Evolutionary conservation across 1,140 invertebrate genomes (phyloP).

Genomic region (Sitodiplosis mosellana): DNA sequence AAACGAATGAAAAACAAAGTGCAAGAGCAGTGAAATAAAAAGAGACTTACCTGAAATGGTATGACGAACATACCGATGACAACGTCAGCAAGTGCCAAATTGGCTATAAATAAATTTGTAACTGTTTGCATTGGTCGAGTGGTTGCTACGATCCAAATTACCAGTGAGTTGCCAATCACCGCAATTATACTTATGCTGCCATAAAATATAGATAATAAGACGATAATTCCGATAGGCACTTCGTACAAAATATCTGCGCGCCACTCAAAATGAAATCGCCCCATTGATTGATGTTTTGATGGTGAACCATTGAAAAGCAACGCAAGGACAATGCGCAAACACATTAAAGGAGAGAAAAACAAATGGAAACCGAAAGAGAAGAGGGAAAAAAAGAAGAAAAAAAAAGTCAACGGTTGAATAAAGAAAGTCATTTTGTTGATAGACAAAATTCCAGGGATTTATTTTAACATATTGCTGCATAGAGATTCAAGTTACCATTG

Average conservation of each 20-base stretch:
- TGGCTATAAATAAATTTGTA: conserved; percentile 66
- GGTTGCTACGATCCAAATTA: conserved; percentile 62
- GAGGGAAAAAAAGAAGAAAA: too few relatives aligned
- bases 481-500: too few relatives aligned
- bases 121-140: conserved; percentile 59
- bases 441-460: too few relatives aligned
- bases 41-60: conserved; percentile 50
- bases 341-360: too few relatives aligned
- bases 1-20: not conserved
- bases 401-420: too few relatives aligned
- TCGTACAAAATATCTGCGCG: conserved; percentile 33
- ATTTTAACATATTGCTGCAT: too few relatives aligned
- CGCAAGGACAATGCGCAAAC: too few relatives aligned
- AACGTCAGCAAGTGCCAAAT: conserved; percentile 58
- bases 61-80: conserved; percentile 60
- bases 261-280: too few relatives aligned
- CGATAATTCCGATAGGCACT: conserved; percentile 50
- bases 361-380: too few relatives aligned
- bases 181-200: conserved; percentile 63
- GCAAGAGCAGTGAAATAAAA: not conserved
- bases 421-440: too few relatives aligned
- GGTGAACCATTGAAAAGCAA: too few relatives aligned
- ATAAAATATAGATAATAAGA: conserved; percentile 57
- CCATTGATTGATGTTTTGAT: too few relatives aligned
- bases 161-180: conserved; percentile 59